These are phyloP conservation scores for Drosophila micromelanica DNA, from an alignment of 1,140 invertebrate species.

Conservation along the genomic window DNA sequence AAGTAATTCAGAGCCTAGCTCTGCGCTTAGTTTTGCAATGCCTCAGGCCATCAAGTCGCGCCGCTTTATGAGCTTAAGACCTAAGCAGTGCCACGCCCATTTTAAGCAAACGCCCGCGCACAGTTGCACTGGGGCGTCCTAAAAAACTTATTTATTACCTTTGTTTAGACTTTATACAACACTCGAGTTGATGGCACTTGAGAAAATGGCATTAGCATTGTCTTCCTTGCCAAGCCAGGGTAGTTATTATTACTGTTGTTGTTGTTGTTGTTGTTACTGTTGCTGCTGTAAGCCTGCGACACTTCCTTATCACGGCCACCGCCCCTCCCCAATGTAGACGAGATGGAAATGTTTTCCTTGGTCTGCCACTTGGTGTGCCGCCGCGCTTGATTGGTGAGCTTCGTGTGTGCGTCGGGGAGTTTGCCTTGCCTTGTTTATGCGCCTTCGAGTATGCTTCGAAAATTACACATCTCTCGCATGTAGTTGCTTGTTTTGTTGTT, in stretches of 20 bases:
- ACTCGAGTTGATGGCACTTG: conserved; percentile 69
- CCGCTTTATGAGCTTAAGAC: conserved; percentile 45
- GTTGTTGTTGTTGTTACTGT: conserved; percentile 2
- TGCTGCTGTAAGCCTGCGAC: conserved; percentile 38
- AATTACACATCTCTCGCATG: conserved; percentile 34
- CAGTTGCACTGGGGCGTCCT: conserved; percentile 23
- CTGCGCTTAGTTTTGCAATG: neutral
- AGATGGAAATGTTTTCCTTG: conserved; percentile 57
- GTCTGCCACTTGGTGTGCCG: conserved; percentile 39
- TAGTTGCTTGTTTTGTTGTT: conserved; percentile 18
- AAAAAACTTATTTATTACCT: conserved; percentile 77
- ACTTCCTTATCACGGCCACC: conserved; percentile 59
- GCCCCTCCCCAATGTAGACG: conserved; percentile 10
- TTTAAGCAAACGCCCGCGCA: neutral
- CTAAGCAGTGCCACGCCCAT: conserved; percentile 27
- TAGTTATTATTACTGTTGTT: conserved; percentile 18
- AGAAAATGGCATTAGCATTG: conserved; percentile 74
- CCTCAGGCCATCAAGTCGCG: conserved; percentile 31
- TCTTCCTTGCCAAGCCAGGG: conserved; percentile 28
- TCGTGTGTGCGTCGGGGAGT: conserved; percentile 16
- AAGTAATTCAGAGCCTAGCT: neutral
- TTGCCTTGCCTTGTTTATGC: conserved; percentile 29
- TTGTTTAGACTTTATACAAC: conserved; percentile 77
- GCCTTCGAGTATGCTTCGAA: conserved; percentile 28
- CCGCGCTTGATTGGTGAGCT: conserved; percentile 63